Conservation (phyloP, 2,888 invertebrate genomes). For the Oscheius sp. region DNA sequence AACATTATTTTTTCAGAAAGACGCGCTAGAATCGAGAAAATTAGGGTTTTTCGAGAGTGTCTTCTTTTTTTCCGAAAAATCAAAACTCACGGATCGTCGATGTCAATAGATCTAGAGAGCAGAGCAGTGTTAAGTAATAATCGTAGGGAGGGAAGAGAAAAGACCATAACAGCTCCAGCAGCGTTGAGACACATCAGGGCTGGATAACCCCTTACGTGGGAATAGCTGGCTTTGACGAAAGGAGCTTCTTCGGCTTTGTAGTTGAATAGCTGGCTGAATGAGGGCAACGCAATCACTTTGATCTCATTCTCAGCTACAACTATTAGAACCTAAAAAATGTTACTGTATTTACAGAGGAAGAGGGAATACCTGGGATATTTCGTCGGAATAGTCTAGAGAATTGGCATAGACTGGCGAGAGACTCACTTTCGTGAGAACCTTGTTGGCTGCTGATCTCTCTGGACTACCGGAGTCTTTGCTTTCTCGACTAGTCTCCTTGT, state of each 20-base stretch:
- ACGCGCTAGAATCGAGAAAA: no score
- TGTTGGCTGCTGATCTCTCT: conserved; percentile 50
- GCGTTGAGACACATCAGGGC: conserved; percentile 61
- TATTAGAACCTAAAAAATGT: conserved; percentile 52
- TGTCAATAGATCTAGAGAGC: conserved; percentile 77
- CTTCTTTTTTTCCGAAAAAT: no score
- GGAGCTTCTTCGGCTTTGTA: conserved; percentile 63
- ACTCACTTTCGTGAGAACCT: conserved; percentile 60
- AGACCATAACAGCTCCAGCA: conserved; percentile 80
- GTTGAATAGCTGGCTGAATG: conserved; percentile 60
- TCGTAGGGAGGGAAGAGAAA: conserved; percentile 93
- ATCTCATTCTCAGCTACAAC: conserved; percentile 65
- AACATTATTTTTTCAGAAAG: no score
- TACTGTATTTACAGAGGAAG: not conserved
- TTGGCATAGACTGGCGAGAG: conserved; percentile 50
- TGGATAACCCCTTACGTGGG: conserved; percentile 66
- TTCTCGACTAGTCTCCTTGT: conserved; percentile 81
- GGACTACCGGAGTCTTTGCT: conserved; percentile 51
- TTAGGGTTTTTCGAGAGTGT: no score
- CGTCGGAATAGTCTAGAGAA: conserved; percentile 46
- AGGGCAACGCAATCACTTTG: conserved; percentile 62
- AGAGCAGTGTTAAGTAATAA: conserved; percentile 91
- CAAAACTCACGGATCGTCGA: conserved; percentile 66
- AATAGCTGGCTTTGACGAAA: conserved; percentile 60
- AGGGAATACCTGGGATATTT: conserved; percentile 37